Evolutionary conservation across 2,888 invertebrate genomes (phyloP), one percentile per base, ranked within the genome.

Genomic region (Crepidodera aurea): DNA sequence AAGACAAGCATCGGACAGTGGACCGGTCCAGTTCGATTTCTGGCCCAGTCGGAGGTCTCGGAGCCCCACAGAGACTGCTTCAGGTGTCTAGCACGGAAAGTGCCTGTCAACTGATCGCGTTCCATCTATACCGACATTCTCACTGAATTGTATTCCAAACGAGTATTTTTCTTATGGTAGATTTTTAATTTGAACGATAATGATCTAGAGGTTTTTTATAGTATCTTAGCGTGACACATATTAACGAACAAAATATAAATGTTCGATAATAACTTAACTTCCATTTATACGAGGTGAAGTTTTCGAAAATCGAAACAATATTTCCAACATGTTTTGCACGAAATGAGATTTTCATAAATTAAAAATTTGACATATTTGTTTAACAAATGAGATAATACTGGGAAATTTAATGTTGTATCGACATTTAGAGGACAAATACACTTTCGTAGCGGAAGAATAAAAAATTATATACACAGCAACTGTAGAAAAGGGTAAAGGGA

Each of bases 21-120:
- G 71, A 70, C 71, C 69, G 69, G 70, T 69, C 73, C 70, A 70
- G 75, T 69, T 74, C 75, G 74, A 76, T 76, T 76, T 75, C 75
- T 71, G 69, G 57, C 71, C 6, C 76, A 66, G 70, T 72, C 68
- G 73, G 76, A 68, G 66, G 67, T 67, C 70, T 56, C 66, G 58
- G 71, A 62, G 62, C 64, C 71, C 73, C 63, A 64, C 66, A 50
- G 72, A 51, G 70, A 25, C 61, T 58, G 51, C 73, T 70, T 72
- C 70, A 64, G 65, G 67, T 69, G 69, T 67, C 71, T 72, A 19
- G 57, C 48, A 57, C 48, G 71, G 75, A 79, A 79, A 79, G 79
- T 78, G 75, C 77, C 80, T 79, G 80, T 80, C 79, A 79, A 76
- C 78, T 70, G 69, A 62, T 71, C 72, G 76, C 74, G 76, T 75